These are phyloP conservation scores for sheep (Ovis aries) DNA, from an alignment of 2,113 vertebrate species.

Conservation along the genomic window DNA sequence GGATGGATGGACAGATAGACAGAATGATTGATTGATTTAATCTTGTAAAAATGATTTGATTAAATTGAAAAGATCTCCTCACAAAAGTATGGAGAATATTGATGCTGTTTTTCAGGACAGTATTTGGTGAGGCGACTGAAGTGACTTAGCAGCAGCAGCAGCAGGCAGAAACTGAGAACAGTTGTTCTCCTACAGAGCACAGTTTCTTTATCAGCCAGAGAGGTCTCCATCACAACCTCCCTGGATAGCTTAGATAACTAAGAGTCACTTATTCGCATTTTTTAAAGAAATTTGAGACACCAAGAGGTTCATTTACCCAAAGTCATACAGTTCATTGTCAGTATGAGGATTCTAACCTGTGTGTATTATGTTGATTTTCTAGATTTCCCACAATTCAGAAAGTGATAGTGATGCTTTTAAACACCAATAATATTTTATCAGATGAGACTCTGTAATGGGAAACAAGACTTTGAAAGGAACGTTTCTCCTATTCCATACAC, in stretches of 20 bases:
- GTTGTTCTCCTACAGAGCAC: accelerated
- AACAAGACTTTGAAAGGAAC: not conserved
- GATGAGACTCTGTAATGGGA: not conserved
- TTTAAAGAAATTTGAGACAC: not conserved
- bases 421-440: not conserved
- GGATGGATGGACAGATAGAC: not conserved
- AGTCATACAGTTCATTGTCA: not conserved
- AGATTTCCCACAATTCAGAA: not conserved
- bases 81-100: not conserved
- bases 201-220: not conserved
- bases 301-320: not conserved
- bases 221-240: not conserved
- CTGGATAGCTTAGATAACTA: not conserved
- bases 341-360: not conserved
- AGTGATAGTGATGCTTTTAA: not conserved
- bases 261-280: not conserved
- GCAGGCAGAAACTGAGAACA: not conserved
- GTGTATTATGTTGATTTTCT: not conserved
- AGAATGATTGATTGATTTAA: not conserved
- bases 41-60: not conserved
- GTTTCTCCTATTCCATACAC: not conserved
- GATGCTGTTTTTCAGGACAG: not conserved
- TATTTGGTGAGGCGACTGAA: not conserved
- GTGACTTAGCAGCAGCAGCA: no score
- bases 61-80: not conserved